Evolutionary conservation across 2,888 invertebrate species (phyloP), one percentile per base, ranked within the genome.

Genomic region (Ochropleura leucogaster): DNA sequence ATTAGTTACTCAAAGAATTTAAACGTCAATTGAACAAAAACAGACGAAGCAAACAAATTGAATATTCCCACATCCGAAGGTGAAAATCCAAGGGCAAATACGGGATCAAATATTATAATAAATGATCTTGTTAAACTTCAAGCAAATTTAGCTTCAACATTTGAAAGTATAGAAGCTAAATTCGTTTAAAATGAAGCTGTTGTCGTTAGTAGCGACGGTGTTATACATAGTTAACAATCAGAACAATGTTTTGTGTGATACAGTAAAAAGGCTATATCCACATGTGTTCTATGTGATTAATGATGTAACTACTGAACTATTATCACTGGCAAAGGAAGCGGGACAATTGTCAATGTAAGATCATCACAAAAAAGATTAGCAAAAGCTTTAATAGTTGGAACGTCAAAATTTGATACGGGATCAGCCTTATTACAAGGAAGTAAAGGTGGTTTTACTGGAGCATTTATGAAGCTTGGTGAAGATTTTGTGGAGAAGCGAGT

Each of bases 71-170:
- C 96, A 96, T 93, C 89, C 90, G 92, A 93, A 96, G 95, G 96
- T 95, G 96, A 96, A 96, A 96, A 96, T 96, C 94, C 93, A 91
- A 94, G 93, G 92, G 93, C 92, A 96, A 96, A 96, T 93, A 96
- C 87, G 84, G 93, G 93, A 94, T 94, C 92, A 91, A 88, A 87
- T 84, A 79, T 87, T 85, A 90, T 94, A 91, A 95, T 93, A 93
- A 95, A 96, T 95, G 94, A 95, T 93, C 83, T 82, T 83, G 67
- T 66, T 76, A 59, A 57, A 72, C 3, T 62, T 60, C 73, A 84
- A 72, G 80, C 85, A 18, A 92, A 90, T 88, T 74, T 84, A 78
- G 71, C 83, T 86, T 85, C 87, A 93, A 90, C 82, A 9, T 0
- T 9, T 40, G 20, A 83, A 59, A 30, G 7, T 5, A 82, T 89